A percentile compares a stretch with the other conserved stretches of the same genome.
Conservation (phyloP, 2,888 invertebrate species). For the Thelaira solivaga region DNA sequence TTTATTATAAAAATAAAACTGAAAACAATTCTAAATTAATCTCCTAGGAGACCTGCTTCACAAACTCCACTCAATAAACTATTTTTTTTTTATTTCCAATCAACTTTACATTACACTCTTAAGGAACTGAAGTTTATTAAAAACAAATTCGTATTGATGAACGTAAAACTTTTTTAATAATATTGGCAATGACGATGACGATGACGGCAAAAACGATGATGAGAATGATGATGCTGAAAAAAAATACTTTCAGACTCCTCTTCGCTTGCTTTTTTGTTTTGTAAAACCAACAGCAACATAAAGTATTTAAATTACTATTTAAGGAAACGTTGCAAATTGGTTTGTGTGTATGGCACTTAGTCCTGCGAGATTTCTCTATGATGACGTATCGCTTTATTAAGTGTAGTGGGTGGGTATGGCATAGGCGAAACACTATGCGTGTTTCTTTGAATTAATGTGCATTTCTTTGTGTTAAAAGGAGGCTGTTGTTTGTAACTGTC, state of each 20-base stretch:
- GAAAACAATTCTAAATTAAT: slow-evolving; percentile 45
- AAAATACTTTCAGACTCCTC: background rate
- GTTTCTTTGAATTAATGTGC: background rate
- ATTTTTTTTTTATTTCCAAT: slow-evolving; percentile 41
- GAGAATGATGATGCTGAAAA: background rate
- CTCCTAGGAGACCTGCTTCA: slow-evolving; percentile 47
- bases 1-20: background rate
- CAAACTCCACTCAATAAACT: slow-evolving; percentile 33
- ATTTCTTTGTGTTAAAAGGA: background rate
- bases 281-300: slow-evolving; percentile 36
- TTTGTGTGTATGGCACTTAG: background rate
- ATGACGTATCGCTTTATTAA: slow-evolving; percentile 41
- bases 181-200: background rate
- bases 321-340: slow-evolving; percentile 33
- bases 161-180: slow-evolving; percentile 54
- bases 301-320: slow-evolving; percentile 44
- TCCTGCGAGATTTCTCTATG: slow-evolving; percentile 46
- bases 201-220: background rate
- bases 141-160: slow-evolving; percentile 30
- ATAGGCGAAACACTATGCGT: background rate
- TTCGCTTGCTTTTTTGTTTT: background rate
- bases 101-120: slow-evolving; percentile 30
- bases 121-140: slow-evolving; percentile 46
- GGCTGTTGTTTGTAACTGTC: slow-evolving; percentile 63
- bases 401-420: background rate